Evolutionary conservation across 2,797 vertebrate species (phyloP), one percentile per base, ranked within the genome.

Genomic region (Distichodus sexfasciatus): DNA sequence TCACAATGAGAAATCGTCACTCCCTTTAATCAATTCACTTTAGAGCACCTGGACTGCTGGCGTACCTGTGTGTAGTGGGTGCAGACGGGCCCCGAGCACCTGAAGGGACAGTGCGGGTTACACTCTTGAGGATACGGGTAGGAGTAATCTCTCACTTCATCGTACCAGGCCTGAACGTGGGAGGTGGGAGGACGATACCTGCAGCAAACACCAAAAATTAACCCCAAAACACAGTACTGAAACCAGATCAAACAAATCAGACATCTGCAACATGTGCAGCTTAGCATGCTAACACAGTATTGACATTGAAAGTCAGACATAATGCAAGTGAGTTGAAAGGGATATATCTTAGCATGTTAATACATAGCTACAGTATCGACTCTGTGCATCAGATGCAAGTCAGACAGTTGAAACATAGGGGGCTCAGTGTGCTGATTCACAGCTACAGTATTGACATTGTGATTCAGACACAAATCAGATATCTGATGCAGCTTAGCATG

Each of bases 61-160:
- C 11, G 36, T 89, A 99, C 97, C 96, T 99, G 97, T 62, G 97
- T 99, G 75, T 99, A 99, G 87, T 99, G 97, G 55, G 96, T 97
- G 71, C 97, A 99, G 58, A 99, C 95, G 43, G 96, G 93, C n/a
- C 97, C 97, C 3, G 94, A 93, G 77, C 97, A 99, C 81, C 86
- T 92, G 82, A 94, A 96, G 4, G 96, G 97, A 71, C 97, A 99
- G 70, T 98, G 93, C 0, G 97, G 95, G 74, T 94, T 91, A 79
- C 97, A 99, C 76, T 99, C 96, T 69, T 98, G 94, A 44, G 95
- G 93, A 77, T 97, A 90, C 0, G 97, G 95, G 76, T 92, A 99
- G 0, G 90, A 91, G 77, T 93, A 99, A 84, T 99, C 95, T 86
- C 85, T 95, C 66, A 97, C 95, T 91, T 99, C 97, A 81, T 99